Conservation (phyloP, 2,113 vertebrate species). For the Myiopsitta monachus region DNA sequence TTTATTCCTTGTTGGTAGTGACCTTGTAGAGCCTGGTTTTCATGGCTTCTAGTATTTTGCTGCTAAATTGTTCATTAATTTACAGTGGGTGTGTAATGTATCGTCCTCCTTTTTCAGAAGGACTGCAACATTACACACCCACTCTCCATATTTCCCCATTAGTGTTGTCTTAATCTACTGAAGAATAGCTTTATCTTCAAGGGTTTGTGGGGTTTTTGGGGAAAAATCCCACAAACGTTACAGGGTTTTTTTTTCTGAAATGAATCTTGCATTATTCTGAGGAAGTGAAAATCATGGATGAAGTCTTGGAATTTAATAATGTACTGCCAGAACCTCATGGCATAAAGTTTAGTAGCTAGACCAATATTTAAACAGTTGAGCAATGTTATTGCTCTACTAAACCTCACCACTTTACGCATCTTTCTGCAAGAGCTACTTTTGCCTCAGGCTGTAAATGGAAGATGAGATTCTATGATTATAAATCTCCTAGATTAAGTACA, state of each 20-base stretch:
- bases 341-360: conserved; percentile 4
- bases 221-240: not conserved
- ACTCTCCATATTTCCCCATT: rapidly evolving
- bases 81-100: not conserved
- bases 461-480: conserved; percentile 29
- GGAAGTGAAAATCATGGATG: not conserved
- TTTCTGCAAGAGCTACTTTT: not conserved
- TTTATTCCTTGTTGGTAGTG: not conserved
- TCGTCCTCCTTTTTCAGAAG: not conserved
- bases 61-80: not conserved
- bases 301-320: not conserved
- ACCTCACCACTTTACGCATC: not conserved
- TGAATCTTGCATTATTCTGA: not conserved
- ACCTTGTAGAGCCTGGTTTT: not conserved
- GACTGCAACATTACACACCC: not conserved
- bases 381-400: not conserved
- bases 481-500: conserved; percentile 31
- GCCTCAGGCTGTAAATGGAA: conserved; percentile 25
- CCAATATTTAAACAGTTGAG: conserved; percentile 27
- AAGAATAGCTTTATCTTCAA: not conserved
- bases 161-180: not conserved
- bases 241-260: not conserved
- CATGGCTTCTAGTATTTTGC: not conserved
- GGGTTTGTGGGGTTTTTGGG: rapidly evolving
- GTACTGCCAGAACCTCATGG: not conserved